phyloP scores from a whole-genome alignment of 2,113 vertebrate genomes.

The Sinosuthora webbiana region DNA sequence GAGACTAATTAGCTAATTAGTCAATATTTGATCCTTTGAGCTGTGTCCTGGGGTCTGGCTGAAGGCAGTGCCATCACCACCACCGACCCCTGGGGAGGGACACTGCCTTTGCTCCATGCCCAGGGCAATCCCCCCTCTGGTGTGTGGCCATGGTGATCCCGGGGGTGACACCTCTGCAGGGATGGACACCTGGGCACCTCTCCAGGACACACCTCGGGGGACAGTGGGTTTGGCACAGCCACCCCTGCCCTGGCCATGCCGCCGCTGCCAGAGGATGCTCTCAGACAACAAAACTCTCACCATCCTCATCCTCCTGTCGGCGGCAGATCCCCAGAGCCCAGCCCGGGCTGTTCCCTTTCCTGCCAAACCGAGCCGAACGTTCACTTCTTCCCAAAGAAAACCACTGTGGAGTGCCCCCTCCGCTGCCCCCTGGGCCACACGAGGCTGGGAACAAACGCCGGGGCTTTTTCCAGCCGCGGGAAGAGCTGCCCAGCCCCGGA shows the following conservation, averaged over 20 bases:
- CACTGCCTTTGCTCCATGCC: accelerated
- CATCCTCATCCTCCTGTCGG: not conserved
- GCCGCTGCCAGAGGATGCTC: not conserved
- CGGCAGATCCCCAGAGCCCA: not conserved
- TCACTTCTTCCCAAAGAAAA: not conserved
- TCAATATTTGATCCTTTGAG: not conserved
- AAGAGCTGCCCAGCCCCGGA: not conserved
- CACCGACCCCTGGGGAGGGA: accelerated
- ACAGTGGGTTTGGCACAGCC: not conserved
- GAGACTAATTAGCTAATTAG: not conserved
- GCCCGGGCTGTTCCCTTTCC: not conserved
- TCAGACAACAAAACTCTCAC: not conserved
- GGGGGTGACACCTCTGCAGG: not conserved
- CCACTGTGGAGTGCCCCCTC: accelerated
- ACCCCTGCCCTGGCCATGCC: not conserved
- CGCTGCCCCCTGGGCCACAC: not conserved
- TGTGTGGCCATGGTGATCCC: accelerated
- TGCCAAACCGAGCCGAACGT: not conserved
- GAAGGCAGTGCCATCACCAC: not conserved
- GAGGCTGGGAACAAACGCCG: accelerated
- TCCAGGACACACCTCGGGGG: not conserved
- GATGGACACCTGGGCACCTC: too few relatives aligned
- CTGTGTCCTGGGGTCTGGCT: not conserved
- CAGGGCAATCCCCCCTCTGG: accelerated
- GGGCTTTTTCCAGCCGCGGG: not conserved